Evolutionary conservation across 2,113 vertebrate genomes (phyloP).

Genomic region (Benthochromis sp.): DNA sequence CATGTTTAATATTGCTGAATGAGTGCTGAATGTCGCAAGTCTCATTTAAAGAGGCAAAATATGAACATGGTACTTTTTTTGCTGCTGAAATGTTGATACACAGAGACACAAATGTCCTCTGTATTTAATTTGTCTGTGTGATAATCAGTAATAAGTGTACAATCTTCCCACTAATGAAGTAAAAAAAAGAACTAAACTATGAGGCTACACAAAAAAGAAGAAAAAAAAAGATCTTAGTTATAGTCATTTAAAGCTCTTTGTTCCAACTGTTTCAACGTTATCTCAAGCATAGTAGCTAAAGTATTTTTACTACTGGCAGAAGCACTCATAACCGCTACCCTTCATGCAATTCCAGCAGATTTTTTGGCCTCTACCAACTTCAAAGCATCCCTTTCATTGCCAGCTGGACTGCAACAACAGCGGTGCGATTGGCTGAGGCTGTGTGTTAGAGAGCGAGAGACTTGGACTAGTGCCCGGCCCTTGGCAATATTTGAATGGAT

Average conservation of each 20-base stretch:
- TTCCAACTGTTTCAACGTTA: slow-evolving; percentile 20
- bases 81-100: background rate
- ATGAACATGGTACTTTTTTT: background rate
- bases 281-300: slow-evolving; percentile 23
- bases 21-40: background rate
- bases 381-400: slow-evolving; percentile 44
- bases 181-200: background rate
- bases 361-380: slow-evolving; percentile 39
- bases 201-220: background rate
- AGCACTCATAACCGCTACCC: slow-evolving; percentile 11
- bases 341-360: slow-evolving; percentile 38
- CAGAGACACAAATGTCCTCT: background rate
- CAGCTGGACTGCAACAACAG: slow-evolving; percentile 46
- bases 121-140: background rate
- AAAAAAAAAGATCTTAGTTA: background rate
- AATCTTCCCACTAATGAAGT: background rate
- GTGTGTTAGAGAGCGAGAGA: background rate
- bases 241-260: background rate
- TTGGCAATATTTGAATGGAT: slow-evolving; percentile 31
- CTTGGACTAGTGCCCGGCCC: slow-evolving; percentile 12
- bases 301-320: slow-evolving; percentile 28
- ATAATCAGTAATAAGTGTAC: background rate
- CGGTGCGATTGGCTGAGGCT: background rate
- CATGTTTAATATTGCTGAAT: background rate
- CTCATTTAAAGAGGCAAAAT: background rate